These are phyloP conservation scores for Anastrepha obliqua DNA, from an alignment of 1,140 invertebrate species.

Conservation along the genomic window DNA sequence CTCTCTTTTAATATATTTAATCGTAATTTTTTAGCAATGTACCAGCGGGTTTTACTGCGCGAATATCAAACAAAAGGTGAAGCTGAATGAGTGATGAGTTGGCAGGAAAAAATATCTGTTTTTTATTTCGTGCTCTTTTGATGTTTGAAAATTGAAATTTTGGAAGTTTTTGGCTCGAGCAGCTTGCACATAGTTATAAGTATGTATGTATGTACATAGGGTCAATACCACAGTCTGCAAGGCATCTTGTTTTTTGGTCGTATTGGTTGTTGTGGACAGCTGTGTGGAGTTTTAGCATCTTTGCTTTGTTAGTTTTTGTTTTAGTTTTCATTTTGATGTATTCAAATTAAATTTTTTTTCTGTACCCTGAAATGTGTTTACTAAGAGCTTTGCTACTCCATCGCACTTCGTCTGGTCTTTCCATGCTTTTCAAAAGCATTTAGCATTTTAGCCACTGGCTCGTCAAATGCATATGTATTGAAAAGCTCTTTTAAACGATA, in stretches of 20 bases:
- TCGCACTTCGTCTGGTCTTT: too few species aligned
- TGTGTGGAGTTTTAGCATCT: neutral
- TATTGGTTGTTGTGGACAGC: neutral
- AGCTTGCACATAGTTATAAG: neutral
- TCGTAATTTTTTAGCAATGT: neutral
- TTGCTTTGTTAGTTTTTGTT: neutral
- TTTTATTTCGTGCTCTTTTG: neutral
- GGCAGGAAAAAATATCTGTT: neutral
- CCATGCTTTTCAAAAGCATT: too few species aligned
- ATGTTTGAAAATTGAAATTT: constrained; percentile 31
- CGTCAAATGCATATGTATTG: too few species aligned
- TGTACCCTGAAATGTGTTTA: too few species aligned
- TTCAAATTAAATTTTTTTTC: too few species aligned
- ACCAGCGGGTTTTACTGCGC: neutral
- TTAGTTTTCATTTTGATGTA: too few species aligned
- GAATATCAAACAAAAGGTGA: neutral
- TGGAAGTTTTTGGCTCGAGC: constrained; percentile 3
- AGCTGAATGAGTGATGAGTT: constrained; percentile 27
- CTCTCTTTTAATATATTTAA: neutral
- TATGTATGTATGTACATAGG: neutral
- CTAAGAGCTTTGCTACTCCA: too few species aligned
- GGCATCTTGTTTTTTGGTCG: neutral
- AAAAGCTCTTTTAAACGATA: too few species aligned
- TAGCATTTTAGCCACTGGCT: too few species aligned
- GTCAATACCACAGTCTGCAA: neutral